These are phyloP conservation scores for Lutraria rhynchaena DNA, from an alignment of 1,140 invertebrate species.

Conservation along the genomic window DNA sequence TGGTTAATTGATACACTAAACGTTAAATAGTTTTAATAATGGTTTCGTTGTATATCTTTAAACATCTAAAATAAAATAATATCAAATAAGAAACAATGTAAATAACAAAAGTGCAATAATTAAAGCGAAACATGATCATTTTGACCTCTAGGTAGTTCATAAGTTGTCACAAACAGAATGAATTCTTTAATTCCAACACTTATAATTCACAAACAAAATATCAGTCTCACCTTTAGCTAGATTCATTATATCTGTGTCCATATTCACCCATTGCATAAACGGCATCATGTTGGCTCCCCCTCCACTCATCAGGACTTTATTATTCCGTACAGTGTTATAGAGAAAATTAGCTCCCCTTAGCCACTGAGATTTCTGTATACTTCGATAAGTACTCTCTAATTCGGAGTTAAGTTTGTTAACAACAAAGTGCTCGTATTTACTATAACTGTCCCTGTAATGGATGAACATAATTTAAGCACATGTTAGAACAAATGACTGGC, in stretches of 20 bases:
- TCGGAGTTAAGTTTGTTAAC: slow-evolving; percentile 26
- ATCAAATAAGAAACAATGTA: too few species aligned
- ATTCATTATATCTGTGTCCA: slow-evolving; percentile 53
- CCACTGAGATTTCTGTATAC: slow-evolving; percentile 48
- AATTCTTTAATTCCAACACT: too few species aligned
- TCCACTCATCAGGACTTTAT: slow-evolving; percentile 6
- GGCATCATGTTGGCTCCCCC: slow-evolving; percentile 3
- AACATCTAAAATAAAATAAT: too few species aligned
- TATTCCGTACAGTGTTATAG: slow-evolving; percentile 36
- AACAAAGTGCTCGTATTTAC: slow-evolving; percentile 48
- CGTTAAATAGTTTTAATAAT: too few species aligned
- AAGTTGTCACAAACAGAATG: too few species aligned
- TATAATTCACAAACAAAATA: not conserved
- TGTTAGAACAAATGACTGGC: too few species aligned
- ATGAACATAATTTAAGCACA: too few species aligned
- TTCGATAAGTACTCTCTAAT: slow-evolving; percentile 23
- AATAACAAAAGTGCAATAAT: too few species aligned
- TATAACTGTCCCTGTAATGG: slow-evolving; percentile 24
- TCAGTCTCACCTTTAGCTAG: slow-evolving; percentile 25
- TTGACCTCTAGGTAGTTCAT: too few species aligned
- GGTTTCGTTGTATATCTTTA: too few species aligned
- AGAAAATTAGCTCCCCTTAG: slow-evolving; percentile 53
- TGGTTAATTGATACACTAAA: too few species aligned
- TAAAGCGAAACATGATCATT: too few species aligned
- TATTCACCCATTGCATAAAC: slow-evolving; percentile 59